phyloP scores from a whole-genome alignment of 2,888 invertebrate species.

The Lasioglossum leucozonium region DNA sequence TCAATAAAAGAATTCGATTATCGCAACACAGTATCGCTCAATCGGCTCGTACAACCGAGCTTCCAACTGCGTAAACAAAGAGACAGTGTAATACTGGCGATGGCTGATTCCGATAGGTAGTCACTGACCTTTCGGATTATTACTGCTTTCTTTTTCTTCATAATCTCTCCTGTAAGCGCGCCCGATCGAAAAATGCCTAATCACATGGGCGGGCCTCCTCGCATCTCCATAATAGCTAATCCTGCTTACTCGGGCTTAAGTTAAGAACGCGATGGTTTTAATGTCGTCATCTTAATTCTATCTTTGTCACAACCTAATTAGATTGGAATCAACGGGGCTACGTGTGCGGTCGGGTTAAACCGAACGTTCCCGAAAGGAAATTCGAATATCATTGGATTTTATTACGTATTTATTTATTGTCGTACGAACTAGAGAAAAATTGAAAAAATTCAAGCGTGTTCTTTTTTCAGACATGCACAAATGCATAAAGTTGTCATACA shows the following conservation, averaged over 20 bases:
- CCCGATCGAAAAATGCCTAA: constrained; percentile 45
- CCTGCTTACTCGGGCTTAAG: constrained; percentile 60
- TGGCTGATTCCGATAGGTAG: constrained; percentile 13
- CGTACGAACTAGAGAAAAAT: too few relatives aligned
- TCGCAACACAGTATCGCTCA: neutral
- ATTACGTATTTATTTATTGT: neutral
- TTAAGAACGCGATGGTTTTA: constrained; percentile 35
- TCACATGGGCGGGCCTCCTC: constrained; percentile 60
- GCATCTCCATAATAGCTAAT: constrained; percentile 54
- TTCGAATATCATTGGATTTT: neutral
- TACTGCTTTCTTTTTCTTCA: constrained; percentile 24
- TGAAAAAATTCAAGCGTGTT: too few relatives aligned
- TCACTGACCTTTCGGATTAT: constrained; percentile 12
- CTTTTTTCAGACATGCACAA: neutral
- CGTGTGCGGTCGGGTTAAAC: constrained; percentile 26
- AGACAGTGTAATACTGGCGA: neutral
- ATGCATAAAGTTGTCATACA: neutral
- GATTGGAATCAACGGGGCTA: constrained; percentile 5
- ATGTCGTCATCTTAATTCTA: constrained; percentile 33
- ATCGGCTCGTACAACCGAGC: neutral
- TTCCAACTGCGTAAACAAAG: neutral
- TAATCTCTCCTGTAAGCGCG: constrained; percentile 29
- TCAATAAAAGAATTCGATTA: neutral
- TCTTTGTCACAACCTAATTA: constrained; percentile 45
- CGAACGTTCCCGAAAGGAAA: neutral